A percentile compares a stretch with the other conserved stretches of the same genome.
These are phyloP conservation scores for Chalcosyrphus nemorum DNA, from an alignment of 2,888 invertebrate species.

Conservation along the genomic window DNA sequence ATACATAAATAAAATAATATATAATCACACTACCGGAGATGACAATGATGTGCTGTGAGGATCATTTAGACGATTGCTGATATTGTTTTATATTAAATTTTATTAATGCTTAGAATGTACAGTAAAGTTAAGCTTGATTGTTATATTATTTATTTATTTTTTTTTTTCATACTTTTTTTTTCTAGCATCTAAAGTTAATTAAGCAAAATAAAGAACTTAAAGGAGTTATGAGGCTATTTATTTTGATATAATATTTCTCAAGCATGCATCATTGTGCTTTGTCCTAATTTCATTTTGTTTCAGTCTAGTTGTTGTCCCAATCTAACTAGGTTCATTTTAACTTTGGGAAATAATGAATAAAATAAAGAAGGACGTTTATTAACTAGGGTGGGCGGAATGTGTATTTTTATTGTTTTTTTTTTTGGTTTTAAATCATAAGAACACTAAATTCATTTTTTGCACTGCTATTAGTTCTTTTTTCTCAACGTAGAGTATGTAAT, in stretches of 20 bases:
- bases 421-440: no score
- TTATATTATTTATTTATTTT: conserved; percentile 65
- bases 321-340: not conserved
- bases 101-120: conserved; percentile 27
- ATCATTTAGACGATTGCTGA: conserved; percentile 37
- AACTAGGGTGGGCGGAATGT: conserved; percentile 25
- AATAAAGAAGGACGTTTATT: conserved; percentile 42
- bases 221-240: not conserved
- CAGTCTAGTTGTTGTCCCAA: not conserved
- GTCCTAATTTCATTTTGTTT: conserved; percentile 12
- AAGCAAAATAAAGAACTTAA: conserved; percentile 23
- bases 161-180: conserved; percentile 59
- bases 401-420: not conserved
- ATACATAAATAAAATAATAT: not conserved
- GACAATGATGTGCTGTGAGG: conserved; percentile 30
- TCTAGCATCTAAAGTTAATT: conserved; percentile 1
- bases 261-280: conserved; percentile 25
- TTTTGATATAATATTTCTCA: not conserved
- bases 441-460: no score
- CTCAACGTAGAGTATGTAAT: no score
- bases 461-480: no score
- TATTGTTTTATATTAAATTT: conserved; percentile 28
- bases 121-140: conserved; percentile 51
- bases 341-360: not conserved
- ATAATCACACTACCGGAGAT: conserved; percentile 50